Base-by-base conservation (phyloP, 2,113 vertebrate species). In the Lycaon pictus region DNA sequence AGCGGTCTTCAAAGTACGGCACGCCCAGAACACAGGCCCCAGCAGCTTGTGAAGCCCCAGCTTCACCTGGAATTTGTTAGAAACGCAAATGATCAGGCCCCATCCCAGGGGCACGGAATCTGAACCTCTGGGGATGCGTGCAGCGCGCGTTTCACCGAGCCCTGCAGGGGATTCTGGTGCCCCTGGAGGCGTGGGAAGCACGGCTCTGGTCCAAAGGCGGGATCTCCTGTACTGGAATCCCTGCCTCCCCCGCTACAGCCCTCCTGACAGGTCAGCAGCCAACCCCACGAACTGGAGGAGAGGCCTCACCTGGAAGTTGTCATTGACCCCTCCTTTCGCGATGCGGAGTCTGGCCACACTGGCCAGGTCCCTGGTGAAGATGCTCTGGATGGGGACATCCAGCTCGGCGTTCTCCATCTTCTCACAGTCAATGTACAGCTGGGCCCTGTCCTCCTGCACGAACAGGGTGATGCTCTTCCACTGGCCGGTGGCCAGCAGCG, bases 401-500 rank as follows among this genome's bases (percentile, higher is more conserved):
- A 99, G 96, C 96, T 99, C 99, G 0, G 98, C 98, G 0, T 98
- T 99, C 76, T 99, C 99, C 98, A 99, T 99, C 98, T 99, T 99
- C 81, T 99, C 99, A 88, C 99, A 99, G 56, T 99, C 99, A 6
- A 99, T 99, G 37, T 99, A 99, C 2, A 99, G 99, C 91, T 99
- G 99, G 48, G 99, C 99, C 20, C 99, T 98, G 94, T 99, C 99
- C 67, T 99, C 99, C 97, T 99, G 99, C 86, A 99, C 99, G 80
- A 99, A 99, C 95, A 99, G 99, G 7, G 99, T 99, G 99, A 99
- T 99, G 97, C 99, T 99, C 99, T 99, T 99, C 99, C 99, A 99
- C 9, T 99, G 99, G 76, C 99, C 99, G 0, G 98, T 99, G 76
- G 99, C 99, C 97, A 99, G 98, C 48, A 99, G 97, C 0, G 99